These are phyloP conservation scores for Falcunculus frontatus DNA, from an alignment of 2,113 vertebrate species.

Conservation along the genomic window DNA sequence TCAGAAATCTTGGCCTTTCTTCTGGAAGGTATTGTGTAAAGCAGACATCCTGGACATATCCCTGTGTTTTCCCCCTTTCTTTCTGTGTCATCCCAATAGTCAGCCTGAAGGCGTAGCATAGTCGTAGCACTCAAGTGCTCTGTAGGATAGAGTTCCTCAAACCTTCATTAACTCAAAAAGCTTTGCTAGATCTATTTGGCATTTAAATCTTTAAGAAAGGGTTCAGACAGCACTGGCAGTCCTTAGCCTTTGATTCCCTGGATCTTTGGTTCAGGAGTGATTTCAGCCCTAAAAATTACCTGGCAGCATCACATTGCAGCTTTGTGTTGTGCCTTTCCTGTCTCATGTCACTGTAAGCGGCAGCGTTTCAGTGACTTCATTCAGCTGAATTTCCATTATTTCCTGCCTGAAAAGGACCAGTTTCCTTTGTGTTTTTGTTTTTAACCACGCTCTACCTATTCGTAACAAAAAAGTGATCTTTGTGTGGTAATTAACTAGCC, in stretches of 20 bases:
- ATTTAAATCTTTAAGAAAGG: neutral
- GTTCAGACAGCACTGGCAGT: neutral
- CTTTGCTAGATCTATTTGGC: neutral
- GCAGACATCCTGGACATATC: slow-evolving; percentile 14
- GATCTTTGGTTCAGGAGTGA: neutral
- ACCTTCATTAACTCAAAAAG: neutral
- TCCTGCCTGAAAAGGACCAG: neutral
- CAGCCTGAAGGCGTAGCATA: neutral
- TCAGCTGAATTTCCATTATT: neutral
- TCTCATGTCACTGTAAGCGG: neutral
- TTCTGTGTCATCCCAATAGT: neutral
- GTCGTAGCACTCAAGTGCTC: neutral
- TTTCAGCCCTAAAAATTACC: neutral
- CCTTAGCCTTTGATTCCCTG: neutral
- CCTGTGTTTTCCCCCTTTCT: neutral
- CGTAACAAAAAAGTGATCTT: neutral
- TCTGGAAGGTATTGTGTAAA: slow-evolving; percentile 61
- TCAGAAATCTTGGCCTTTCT: slow-evolving; percentile 45
- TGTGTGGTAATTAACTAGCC: neutral
- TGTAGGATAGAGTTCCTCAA: neutral
- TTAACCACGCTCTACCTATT: neutral
- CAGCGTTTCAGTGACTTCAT: neutral
- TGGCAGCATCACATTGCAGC: neutral
- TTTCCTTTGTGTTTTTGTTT: neutral
- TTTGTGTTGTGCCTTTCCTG: neutral